Evolutionary conservation across 2,797 vertebrate species (phyloP), one percentile per base, ranked within the genome.

Genomic region (Stomatorhinus walkeri): DNA sequence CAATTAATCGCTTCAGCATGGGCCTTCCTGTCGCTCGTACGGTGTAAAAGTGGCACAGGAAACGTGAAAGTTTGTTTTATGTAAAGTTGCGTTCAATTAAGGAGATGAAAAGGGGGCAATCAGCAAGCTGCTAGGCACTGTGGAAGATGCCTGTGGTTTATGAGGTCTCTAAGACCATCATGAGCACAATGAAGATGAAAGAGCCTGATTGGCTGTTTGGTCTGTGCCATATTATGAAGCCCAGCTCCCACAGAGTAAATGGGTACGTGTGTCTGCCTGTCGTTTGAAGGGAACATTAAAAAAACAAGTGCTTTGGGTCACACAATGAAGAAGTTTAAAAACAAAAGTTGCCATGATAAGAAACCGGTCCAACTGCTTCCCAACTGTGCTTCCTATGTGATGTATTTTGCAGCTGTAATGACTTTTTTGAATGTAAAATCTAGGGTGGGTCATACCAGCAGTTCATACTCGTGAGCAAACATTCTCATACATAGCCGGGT

Each of bases 31-130:
- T 49, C 16, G 24, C n/a, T 32, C 84, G 51, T 14, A 51, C 28
- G 81, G 51, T 86, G 84, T 86, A 19, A 86, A 86, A 52, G 84
- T 2, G 81, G 81, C 81, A 84, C 46, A 8, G 81, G 48, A 51
- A 84, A 84, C 28, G 81, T 51, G 22, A 84, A 84, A 84, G 81
- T 84, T 51, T 84, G 81, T 49, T 83, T 83, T 46, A 49, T 49
- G 81, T 28, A 84, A 28, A 84, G 22, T 84, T 51, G 81, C n/a
- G n/a, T 51, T 79, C 36, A 79, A 79, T 79, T 79, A 79, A 79
- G 81, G 81, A 84, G 81, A 84, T 84, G 81, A 84, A 84, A 83
- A 49, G 22, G 81, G 43, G 10, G 51, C 48, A 52, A 54, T 86
- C 51, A 52, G 51, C 12, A 1, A 72, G 28, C 64, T 72, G 28